Conservation (phyloP, 2,113 vertebrate species). For the Poeciliopsis occidentalis region DNA sequence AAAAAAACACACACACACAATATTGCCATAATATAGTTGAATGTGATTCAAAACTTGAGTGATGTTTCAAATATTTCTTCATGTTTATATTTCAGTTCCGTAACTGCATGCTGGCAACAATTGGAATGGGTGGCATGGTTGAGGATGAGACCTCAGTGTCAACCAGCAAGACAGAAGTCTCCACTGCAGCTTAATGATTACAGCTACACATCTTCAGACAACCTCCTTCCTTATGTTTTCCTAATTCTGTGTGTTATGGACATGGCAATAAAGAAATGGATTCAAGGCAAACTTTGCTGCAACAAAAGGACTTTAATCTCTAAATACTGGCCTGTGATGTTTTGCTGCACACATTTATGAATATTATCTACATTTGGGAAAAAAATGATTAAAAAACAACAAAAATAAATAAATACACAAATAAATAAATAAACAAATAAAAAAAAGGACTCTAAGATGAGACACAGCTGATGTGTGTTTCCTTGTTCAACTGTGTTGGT, state of each 20-base stretch:
- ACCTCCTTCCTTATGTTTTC: conserved; percentile 13
- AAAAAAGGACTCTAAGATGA: conserved; percentile 9
- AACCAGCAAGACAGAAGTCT: conserved; percentile 88
- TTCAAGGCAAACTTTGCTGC: conserved; percentile 1
- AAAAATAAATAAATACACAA: background rate
- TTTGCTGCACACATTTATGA: conserved; percentile 1
- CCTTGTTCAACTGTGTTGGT: background rate
- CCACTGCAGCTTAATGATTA: conserved; percentile 74
- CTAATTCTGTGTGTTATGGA: conserved; percentile 16
- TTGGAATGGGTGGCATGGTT: conserved; percentile 84
- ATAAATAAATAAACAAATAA: background rate
- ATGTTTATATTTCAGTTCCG: conserved; percentile 78
- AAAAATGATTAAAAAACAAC: background rate
- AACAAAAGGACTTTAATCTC: conserved; percentile 18
- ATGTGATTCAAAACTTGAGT: background rate
- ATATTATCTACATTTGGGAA: background rate
- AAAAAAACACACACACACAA: background rate
- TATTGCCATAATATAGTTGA: background rate
- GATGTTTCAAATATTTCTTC: background rate
- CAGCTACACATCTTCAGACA: background rate
- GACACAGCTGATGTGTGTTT: conserved; percentile 18
- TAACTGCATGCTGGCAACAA: conserved; percentile 85
- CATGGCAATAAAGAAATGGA: conserved; percentile 21
- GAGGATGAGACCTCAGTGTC: conserved; percentile 83
- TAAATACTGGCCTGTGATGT: background rate